Evolutionary conservation across 2,797 vertebrate genomes (phyloP).

Genomic region (Molossus molossus): DNA sequence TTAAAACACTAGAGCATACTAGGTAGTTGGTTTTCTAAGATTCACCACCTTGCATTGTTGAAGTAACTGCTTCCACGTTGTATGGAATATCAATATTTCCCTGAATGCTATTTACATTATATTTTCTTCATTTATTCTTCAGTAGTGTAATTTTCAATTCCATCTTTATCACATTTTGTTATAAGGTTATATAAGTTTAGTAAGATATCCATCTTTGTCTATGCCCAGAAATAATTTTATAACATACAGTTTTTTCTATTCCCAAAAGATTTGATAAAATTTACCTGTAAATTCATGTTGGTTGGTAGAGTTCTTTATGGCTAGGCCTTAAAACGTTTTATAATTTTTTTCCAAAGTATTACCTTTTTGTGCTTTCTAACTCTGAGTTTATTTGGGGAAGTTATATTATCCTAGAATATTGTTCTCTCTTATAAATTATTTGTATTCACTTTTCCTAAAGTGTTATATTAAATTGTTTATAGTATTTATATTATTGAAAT

Average conservation of each 20-base stretch:
- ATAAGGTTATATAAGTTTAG: neutral
- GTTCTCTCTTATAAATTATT: neutral
- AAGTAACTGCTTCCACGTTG: neutral
- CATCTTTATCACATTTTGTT: neutral
- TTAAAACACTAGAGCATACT: neutral
- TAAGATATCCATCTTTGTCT: neutral
- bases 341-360: neutral
- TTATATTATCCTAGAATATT: neutral
- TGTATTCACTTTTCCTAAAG: neutral
- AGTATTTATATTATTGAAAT: neutral
- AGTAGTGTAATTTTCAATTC: neutral
- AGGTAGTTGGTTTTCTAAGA: neutral
- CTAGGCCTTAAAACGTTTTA: neutral
- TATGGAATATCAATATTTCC: neutral
- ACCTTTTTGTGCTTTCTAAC: neutral
- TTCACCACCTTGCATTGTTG: neutral
- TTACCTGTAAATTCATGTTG: neutral
- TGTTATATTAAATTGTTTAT: neutral
- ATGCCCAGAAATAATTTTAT: neutral
- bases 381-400: constrained; percentile 22
- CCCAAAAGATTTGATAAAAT: neutral
- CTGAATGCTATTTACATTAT: neutral
- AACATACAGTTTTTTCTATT: neutral
- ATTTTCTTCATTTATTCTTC: neutral
- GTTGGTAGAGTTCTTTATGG: neutral